A percentile compares a stretch with the other conserved stretches of the same genome.
These are phyloP conservation scores for Ctenicera cuprea DNA, from an alignment of 2,888 invertebrate species.

Conservation along the genomic window DNA sequence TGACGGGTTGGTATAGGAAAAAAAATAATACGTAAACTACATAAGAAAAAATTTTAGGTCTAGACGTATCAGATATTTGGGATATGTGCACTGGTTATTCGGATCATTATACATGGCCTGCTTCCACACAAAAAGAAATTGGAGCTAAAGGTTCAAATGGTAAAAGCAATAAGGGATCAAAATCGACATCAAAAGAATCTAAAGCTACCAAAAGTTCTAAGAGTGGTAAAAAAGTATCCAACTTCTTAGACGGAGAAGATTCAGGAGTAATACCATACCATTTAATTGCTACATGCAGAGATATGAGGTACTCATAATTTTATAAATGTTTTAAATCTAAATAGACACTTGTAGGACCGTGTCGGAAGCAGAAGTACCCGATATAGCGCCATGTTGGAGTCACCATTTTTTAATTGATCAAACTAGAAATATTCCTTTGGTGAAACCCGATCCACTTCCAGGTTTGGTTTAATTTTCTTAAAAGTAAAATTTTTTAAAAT, in stretches of 20 bases:
- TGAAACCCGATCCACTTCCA: constrained; percentile 63
- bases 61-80: constrained; percentile 62
- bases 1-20: constrained; percentile 50
- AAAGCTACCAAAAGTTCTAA: constrained; percentile 40
- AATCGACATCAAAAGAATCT: constrained; percentile 10
- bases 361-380: constrained; percentile 59
- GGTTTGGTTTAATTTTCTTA: constrained; percentile 55
- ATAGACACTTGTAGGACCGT: constrained; percentile 16
- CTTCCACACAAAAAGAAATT: constrained; percentile 4
- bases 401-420: constrained; percentile 69
- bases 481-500: not conserved
- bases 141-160: constrained; percentile 15
- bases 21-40: not conserved
- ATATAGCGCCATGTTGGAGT: constrained; percentile 67
- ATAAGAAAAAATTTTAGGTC: constrained; percentile 51
- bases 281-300: constrained; percentile 57
- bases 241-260: constrained; percentile 44
- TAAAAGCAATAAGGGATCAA: constrained; percentile 23
- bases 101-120: constrained; percentile 62
- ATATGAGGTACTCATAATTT: constrained; percentile 56
- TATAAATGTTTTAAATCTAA: not conserved
- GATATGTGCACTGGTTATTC: constrained; percentile 63
- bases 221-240: constrained; percentile 38
- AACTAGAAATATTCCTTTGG: constrained; percentile 69
- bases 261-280: constrained; percentile 48